Evolutionary conservation across 23 tunicate genomes (phyloP).

Genomic region (Phallusia fumigata): DNA sequence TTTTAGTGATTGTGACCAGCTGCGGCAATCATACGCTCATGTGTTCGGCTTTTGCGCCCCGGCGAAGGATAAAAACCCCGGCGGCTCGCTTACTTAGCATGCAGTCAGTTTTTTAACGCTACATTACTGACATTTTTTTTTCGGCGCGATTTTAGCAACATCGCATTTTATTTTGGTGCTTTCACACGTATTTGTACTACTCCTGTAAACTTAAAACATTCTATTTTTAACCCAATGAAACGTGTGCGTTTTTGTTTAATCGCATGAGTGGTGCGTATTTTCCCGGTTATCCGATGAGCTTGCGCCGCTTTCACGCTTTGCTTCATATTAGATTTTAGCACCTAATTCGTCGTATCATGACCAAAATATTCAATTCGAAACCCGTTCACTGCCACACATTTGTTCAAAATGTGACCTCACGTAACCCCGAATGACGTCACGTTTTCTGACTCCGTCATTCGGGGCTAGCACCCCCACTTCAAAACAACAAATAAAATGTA

Average conservation of each 20-base stretch:
- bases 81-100: too few species aligned
- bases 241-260: neutral
- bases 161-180: neutral
- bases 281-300: neutral
- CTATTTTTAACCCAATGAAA: neutral
- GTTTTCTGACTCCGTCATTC: neutral
- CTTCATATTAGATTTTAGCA: too few species aligned
- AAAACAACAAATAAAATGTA: too few species aligned
- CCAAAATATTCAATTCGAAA: neutral
- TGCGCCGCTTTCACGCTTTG: neutral
- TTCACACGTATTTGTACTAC: conserved; percentile 7
- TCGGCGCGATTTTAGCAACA: too few species aligned
- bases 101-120: too few species aligned
- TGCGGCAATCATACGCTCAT: too few species aligned
- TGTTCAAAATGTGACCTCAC: neutral
- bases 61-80: too few species aligned
- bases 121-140: too few species aligned
- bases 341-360: too few species aligned
- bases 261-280: neutral
- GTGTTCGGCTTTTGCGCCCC: too few species aligned
- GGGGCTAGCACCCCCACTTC: neutral
- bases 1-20: too few species aligned
- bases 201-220: neutral
- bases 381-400: neutral
- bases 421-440: neutral